A percentile compares a stretch with the other conserved stretches of the same genome.
phyloP scores from a whole-genome alignment of 2,888 invertebrate genomes.

The Chloromyia formosa region DNA sequence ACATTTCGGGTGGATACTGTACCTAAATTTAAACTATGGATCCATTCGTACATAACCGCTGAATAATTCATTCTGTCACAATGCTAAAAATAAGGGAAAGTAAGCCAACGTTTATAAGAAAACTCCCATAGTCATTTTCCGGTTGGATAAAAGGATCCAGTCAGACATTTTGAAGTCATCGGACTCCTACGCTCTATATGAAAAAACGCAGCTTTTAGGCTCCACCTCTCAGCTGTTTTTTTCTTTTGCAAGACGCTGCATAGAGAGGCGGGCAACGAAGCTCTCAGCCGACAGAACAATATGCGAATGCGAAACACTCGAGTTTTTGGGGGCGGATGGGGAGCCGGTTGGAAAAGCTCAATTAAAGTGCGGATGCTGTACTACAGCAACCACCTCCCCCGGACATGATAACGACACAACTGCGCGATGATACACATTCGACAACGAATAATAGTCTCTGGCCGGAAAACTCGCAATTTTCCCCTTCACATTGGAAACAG shows the following conservation, averaged over 20 bases:
- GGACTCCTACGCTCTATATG: not conserved
- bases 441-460: conserved; percentile 26
- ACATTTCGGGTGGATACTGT: too few species aligned
- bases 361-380: conserved; percentile 4
- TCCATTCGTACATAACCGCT: too few species aligned
- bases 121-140: conserved; percentile 22
- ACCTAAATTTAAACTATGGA: too few species aligned
- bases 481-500: conserved; percentile 22
- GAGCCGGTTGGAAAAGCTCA: conserved; percentile 22
- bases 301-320: not conserved
- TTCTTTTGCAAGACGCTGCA: conserved; percentile 4
- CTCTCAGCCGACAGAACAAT: not conserved
- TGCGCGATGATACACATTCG: not conserved
- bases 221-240: conserved; percentile 8
- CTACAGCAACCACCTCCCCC: not conserved
- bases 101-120: not conserved
- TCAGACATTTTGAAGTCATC: conserved; percentile 25
- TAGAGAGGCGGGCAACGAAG: conserved; percentile 17
- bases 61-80: too few species aligned
- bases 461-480: conserved; percentile 20
- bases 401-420: not conserved
- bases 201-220: conserved; percentile 15
- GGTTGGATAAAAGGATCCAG: conserved; percentile 18
- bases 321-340: conserved; percentile 26
- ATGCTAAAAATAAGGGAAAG: too few species aligned